Evolutionary conservation across 1,140 invertebrate species (phyloP).

Genomic region (Bradynema listronoti): DNA sequence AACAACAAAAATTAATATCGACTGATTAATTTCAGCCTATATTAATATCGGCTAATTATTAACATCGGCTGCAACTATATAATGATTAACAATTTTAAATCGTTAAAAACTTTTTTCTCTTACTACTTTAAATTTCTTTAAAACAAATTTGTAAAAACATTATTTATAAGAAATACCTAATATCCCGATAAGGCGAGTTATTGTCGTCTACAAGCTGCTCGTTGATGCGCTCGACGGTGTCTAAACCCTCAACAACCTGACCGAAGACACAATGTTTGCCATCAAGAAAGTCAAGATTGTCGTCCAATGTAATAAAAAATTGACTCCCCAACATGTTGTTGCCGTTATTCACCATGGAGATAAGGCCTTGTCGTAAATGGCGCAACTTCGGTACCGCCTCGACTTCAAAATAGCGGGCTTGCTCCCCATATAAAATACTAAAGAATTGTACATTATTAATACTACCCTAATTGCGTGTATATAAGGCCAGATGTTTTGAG

Average conservation of each 20-base stretch:
- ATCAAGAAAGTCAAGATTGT: constrained; percentile 83
- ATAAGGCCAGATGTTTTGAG: too few relatives aligned
- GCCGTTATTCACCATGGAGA: constrained; percentile 93
- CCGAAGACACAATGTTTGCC: constrained; percentile 91
- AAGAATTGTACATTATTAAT: constrained; percentile 2
- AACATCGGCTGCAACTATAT: too few relatives aligned
- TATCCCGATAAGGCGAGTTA: constrained; percentile 88
- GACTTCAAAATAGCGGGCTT: constrained; percentile 82
- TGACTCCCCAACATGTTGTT: constrained; percentile 82
- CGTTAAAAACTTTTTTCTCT: too few relatives aligned
- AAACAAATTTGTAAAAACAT: too few relatives aligned
- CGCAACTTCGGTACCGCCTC: constrained; percentile 83
- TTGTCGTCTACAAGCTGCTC: constrained; percentile 83
- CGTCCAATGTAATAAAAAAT: constrained; percentile 88
- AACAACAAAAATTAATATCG: too few relatives aligned
- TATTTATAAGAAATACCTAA: constrained; percentile 62
- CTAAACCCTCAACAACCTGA: constrained; percentile 83
- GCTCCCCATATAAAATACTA: constrained; percentile 65
- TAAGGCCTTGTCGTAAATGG: constrained; percentile 74
- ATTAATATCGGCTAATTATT: too few relatives aligned
- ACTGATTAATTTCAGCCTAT: too few relatives aligned
- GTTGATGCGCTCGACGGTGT: constrained; percentile 80
- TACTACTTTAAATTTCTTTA: too few relatives aligned
- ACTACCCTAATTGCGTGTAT: too few relatives aligned
- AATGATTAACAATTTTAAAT: background rate